Evolutionary conservation across 2,113 vertebrate species (phyloP), one percentile per base, ranked within the genome.

Genomic region (Lophius piscatorius): DNA sequence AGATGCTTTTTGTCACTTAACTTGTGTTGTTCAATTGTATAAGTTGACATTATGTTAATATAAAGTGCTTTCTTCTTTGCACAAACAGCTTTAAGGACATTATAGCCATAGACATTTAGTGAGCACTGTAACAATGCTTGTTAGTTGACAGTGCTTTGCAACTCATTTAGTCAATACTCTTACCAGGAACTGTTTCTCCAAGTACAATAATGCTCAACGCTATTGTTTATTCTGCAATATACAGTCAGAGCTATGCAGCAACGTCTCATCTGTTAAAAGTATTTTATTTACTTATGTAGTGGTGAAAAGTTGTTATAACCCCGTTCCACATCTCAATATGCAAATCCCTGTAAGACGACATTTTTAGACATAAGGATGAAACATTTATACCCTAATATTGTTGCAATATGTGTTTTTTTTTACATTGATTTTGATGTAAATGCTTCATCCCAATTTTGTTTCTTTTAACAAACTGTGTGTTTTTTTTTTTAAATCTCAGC

Each of bases 111-210:
- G 34, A 62, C 52, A 24, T 49, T 49, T 12, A 42, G 60, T 54
- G 55, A 42, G 63, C 4, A 5, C 63, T 59, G 75, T 76, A 60
- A 69, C 77, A 64, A 75, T 78, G 72, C 78, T 70, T 46, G 47
- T 75, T 59, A 65, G 42, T 63, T 69, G 74, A 82, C 77, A 71
- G 74, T 86, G 78, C 76, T 77, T 88, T 83, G 76, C 75, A 70
- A 78, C 57, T 80, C 66, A 76, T 51, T 80, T 52, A 63, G 18
- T 70, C 23, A 61, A 62, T 70, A 60, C 36, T 62, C 59, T 48
- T 50, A 55, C 63, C 44, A 51, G 24, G 23, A 49, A 34, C 35
- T 65, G 13, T 29, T 52, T 41, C 39, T 46, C 38, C 5, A 18
- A 52, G 39, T 42, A 63, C 58, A n/a, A 6, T 39, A 35, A 48